Percentiles rank a stretch among this genome's conserved stretches.
Conservation (phyloP, 2,888 invertebrate genomes). For the Rapana venosa region DNA sequence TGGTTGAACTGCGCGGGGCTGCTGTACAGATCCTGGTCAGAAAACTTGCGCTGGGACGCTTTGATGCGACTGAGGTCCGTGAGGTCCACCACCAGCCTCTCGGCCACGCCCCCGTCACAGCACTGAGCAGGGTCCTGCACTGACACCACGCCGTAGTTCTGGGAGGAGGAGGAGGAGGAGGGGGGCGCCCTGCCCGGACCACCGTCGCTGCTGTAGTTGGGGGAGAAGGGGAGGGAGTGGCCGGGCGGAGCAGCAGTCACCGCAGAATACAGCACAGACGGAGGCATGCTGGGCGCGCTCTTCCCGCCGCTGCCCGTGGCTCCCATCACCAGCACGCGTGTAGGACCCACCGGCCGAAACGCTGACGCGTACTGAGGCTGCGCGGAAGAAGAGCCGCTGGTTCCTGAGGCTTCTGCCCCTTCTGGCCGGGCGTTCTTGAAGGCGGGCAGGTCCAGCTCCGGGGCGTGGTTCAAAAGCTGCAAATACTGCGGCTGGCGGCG, state of each 20-base stretch:
- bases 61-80: slow-evolving; percentile 39
- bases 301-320: slow-evolving; percentile 10
- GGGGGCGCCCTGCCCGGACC: background rate
- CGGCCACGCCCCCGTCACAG: slow-evolving; percentile 20
- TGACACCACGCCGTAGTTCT: slow-evolving; percentile 44
- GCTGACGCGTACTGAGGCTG: background rate
- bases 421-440: slow-evolving; percentile 10
- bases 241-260: background rate
- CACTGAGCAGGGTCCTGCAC: slow-evolving; percentile 48
- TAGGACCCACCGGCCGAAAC: slow-evolving; percentile 17
- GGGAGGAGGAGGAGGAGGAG: slow-evolving; percentile 31
- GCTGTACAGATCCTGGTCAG: slow-evolving; percentile 53
- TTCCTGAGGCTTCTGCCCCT: background rate
- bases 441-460: slow-evolving; percentile 47
- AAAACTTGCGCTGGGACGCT: slow-evolving; percentile 46
- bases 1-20: slow-evolving; percentile 50
- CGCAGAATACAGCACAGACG: background rate
- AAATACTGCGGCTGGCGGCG: slow-evolving; percentile 49
- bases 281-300: background rate
- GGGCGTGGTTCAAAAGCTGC: slow-evolving; percentile 54
- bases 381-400: background rate
- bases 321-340: background rate
- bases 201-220: background rate
- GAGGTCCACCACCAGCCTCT: slow-evolving; percentile 37
- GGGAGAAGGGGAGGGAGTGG: background rate